phyloP scores from a whole-genome alignment of 2,113 vertebrate genomes.

The Gasterosteus aculeatus region DNA sequence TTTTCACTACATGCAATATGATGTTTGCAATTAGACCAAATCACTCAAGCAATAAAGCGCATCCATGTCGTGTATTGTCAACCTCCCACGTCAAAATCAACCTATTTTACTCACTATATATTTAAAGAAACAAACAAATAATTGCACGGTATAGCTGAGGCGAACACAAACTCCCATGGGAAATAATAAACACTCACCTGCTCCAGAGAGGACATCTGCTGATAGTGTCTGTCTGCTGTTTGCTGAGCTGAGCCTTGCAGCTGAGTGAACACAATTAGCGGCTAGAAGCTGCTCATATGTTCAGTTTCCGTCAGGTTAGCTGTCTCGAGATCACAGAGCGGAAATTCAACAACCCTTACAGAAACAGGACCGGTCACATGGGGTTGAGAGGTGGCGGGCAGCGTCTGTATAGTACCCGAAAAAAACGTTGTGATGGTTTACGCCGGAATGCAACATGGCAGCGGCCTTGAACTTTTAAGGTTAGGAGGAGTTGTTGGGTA shows the following conservation, averaged over 20 bases:
- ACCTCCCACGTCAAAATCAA: neutral
- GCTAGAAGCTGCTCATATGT: conserved; percentile 22
- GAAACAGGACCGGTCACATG: conserved; percentile 25
- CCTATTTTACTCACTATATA: neutral
- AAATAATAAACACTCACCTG: conserved; percentile 46
- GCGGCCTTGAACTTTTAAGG: neutral
- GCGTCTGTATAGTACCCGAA: neutral
- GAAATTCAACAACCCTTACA: conserved; percentile 36
- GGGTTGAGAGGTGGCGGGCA: neutral
- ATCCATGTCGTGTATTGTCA: too few species aligned
- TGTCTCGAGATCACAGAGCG: conserved; percentile 36
- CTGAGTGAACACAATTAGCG: conserved; percentile 67
- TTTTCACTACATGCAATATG: neutral
- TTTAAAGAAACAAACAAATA: neutral
- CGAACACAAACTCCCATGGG: conserved; percentile 13
- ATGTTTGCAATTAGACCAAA: neutral
- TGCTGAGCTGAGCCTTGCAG: conserved; percentile 62
- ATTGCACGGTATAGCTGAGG: conserved; percentile 17
- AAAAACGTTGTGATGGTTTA: too few species aligned
- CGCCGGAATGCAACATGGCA: neutral
- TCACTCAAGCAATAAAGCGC: neutral
- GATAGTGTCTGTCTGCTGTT: conserved; percentile 49
- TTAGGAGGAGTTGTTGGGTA: neutral
- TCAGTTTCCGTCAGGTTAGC: conserved; percentile 57
- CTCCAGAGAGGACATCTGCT: conserved; percentile 45